Evolutionary conservation across 2,888 invertebrate genomes (phyloP), one percentile per base, ranked within the genome.

Genomic region (Ethmia dodecea): DNA sequence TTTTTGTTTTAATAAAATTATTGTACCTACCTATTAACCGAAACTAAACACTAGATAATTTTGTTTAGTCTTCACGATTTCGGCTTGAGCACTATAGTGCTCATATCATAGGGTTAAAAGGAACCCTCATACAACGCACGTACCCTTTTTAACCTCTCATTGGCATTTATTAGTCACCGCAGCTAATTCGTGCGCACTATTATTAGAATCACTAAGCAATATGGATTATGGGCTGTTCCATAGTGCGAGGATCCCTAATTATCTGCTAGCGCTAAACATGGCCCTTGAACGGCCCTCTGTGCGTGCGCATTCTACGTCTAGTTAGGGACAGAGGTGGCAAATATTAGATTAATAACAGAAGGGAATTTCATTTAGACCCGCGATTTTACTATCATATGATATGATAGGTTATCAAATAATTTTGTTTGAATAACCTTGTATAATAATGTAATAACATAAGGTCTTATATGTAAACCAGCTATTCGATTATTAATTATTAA

Each of bases 181-280:
- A 38, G 35, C 34, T 56, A 57, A 60, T 58, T 56, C 35, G 42
- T 52, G 53, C 58, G 38, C 59, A 55, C 51, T 54, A 48, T 62
- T 49, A 71, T 72, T 65, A 70, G 41, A 46, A 45, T 49, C 49
- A 60, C 54, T 53, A 59, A 50, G 47, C 58, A 57, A 52, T 54
- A 43, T 38, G 63, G 66, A 70, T 75, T 70, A 62, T 37, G 48
- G 51, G 51, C 49, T 45, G 52, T 52, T 47, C 52, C 40, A 68
- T 72, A 72, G 50, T 49, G 61, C 53, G 60, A 66, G 71, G 62
- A 72, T 68, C 62, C 58, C 69, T 78, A 83, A 81, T 83, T 81
- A 78, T 59, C n/a, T n/a, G n/a, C n/a, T n/a, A 52, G 63, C 42
- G 71, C 73, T 75, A 76, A 76, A 69, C 70, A 63, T 53, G 56